Evolutionary conservation across 2,113 vertebrate species (phyloP).

Genomic region (Muntiacus reevesi): DNA sequence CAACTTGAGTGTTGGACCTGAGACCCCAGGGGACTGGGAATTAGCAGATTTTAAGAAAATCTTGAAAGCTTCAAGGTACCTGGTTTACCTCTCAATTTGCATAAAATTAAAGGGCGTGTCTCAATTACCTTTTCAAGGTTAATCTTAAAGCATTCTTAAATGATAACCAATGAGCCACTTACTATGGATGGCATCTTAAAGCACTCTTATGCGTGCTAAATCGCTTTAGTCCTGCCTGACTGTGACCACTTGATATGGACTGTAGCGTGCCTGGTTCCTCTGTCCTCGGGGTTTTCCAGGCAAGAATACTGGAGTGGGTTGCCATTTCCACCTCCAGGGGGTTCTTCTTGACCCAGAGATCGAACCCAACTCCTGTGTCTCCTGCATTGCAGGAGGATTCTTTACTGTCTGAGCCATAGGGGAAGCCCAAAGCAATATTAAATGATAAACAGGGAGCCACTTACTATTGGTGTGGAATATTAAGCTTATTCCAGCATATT

Average conservation of each 20-base stretch:
- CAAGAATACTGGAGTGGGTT: neutral
- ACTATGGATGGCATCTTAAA: neutral
- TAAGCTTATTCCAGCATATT: neutral
- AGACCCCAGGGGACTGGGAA: neutral
- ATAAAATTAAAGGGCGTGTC: neutral
- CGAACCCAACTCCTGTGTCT: neutral
- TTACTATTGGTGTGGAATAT: neutral
- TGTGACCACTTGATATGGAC: neutral
- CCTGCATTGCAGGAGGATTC: neutral
- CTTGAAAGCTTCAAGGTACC: neutral
- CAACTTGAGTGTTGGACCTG: neutral
- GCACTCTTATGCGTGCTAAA: neutral
- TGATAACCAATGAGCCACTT: neutral
- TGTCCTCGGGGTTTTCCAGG: neutral
- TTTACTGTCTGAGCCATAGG: neutral
- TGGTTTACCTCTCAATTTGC: neutral
- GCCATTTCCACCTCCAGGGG: neutral
- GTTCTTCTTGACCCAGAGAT: neutral
- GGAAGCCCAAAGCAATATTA: neutral
- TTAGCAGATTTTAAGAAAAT: neutral
- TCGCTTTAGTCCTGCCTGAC: neutral
- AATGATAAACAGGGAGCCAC: neutral
- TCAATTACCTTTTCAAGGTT: neutral
- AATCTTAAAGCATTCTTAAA: neutral
- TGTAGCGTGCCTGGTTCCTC: rapidly evolving